phyloP scores from a whole-genome alignment of 2,113 vertebrate species.

The Caranx melampygus region DNA sequence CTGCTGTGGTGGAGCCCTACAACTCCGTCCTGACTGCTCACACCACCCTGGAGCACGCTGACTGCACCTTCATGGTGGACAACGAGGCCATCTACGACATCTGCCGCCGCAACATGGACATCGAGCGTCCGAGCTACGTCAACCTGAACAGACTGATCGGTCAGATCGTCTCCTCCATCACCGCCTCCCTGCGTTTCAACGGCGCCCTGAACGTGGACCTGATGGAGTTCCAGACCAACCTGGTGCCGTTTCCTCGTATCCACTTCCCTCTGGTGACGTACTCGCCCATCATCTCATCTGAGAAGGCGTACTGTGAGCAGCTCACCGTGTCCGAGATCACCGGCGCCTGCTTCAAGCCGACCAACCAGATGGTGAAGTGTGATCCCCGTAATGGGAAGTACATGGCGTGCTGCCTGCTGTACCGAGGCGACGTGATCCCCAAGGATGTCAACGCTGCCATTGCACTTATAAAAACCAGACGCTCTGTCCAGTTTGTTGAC shows the following conservation, averaged over 20 bases:
- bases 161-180: slow-evolving; percentile 92
- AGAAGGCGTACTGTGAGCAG: slow-evolving; percentile 91
- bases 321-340: slow-evolving; percentile 88
- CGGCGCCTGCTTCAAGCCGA: slow-evolving; percentile 88
- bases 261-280: slow-evolving; percentile 90
- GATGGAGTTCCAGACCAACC: slow-evolving; percentile 90
- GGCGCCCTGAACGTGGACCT: slow-evolving; percentile 90
- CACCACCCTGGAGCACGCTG: slow-evolving; percentile 90
- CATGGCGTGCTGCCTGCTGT: slow-evolving; percentile 92
- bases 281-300: slow-evolving; percentile 87
- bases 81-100: slow-evolving; percentile 93
- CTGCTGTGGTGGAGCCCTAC: slow-evolving; percentile 90
- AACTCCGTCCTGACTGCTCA: slow-evolving; percentile 93
- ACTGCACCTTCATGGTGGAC: slow-evolving; percentile 93
- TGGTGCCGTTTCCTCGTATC: slow-evolving; percentile 90
- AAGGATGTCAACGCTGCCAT: slow-evolving; percentile 90
- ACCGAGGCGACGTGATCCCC: slow-evolving; percentile 87
- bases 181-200: slow-evolving; percentile 88
- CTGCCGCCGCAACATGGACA: slow-evolving; percentile 88
- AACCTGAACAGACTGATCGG: slow-evolving; percentile 90
- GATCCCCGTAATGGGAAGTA: slow-evolving; percentile 89
- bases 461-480: slow-evolving; percentile 88
- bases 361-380: slow-evolving; percentile 92
- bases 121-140: slow-evolving; percentile 87
- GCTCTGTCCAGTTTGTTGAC: slow-evolving; percentile 90